phyloP scores from a whole-genome alignment of 2,888 invertebrate species.

The Bugulina stolonifera region DNA sequence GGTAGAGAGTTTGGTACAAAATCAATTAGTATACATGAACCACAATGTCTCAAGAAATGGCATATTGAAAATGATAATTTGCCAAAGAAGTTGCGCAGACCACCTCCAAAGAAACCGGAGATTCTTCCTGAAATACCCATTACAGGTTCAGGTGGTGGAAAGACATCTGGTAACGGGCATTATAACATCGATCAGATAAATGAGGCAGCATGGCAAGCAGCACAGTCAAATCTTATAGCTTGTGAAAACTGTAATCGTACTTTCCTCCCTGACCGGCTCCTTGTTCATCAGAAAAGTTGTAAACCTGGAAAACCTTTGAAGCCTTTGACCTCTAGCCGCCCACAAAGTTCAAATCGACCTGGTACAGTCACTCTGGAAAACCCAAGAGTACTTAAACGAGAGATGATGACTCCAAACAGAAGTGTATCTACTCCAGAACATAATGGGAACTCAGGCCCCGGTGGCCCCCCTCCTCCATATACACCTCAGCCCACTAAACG shows the following conservation, averaged over 20 bases:
- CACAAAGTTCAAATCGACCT: constrained; percentile 32
- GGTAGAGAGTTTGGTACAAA: constrained; percentile 63
- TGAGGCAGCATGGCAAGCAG: constrained; percentile 60
- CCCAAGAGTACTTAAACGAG: constrained; percentile 43
- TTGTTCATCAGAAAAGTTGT: constrained; percentile 61
- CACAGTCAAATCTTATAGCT: constrained; percentile 59
- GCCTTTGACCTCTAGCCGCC: constrained; percentile 22
- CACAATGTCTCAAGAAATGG: constrained; percentile 65
- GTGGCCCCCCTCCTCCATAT: constrained; percentile 9
- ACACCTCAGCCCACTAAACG: constrained; percentile 20
- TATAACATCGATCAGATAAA: constrained; percentile 35
- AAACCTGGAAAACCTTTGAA: constrained; percentile 35
- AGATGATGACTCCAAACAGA: background rate
- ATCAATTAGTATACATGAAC: constrained; percentile 64
- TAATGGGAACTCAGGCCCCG: background rate
- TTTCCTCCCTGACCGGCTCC: constrained; percentile 63
- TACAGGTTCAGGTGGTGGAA: constrained; percentile 16
- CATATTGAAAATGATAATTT: constrained; percentile 60
- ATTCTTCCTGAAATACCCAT: constrained; percentile 33
- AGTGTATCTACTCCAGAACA: background rate
- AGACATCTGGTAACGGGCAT: constrained; percentile 26
- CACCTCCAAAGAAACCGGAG: constrained; percentile 60
- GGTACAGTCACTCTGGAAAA: constrained; percentile 38
- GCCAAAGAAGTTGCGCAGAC: constrained; percentile 57
- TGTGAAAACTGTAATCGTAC: constrained; percentile 64